A percentile compares a stretch with the other conserved stretches of the same genome.
These are phyloP conservation scores for Xiphorhynchus erythropygius DNA, from an alignment of 2,797 vertebrate species.

Conservation along the genomic window DNA sequence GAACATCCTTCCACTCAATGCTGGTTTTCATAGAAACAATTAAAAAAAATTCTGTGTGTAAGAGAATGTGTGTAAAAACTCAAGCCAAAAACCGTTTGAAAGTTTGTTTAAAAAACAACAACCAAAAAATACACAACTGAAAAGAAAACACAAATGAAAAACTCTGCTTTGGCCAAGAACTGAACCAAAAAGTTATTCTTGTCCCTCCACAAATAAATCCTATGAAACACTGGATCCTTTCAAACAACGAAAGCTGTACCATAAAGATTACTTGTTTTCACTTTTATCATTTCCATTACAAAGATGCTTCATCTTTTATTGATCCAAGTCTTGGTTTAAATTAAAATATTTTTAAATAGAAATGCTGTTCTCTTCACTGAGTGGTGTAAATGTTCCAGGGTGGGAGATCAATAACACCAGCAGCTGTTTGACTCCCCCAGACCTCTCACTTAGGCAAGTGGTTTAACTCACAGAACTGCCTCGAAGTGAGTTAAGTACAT, in stretches of 20 bases:
- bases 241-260: neutral
- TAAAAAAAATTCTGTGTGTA: neutral
- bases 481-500: neutral
- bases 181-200: constrained; percentile 45
- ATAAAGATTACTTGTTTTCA: constrained; percentile 11
- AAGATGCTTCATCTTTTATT: neutral
- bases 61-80: constrained; percentile 14
- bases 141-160: neutral
- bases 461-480: neutral
- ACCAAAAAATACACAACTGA: neutral
- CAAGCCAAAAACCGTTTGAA: constrained; percentile 20
- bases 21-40: neutral
- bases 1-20: neutral
- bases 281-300: neutral
- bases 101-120: neutral
- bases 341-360: neutral
- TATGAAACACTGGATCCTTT: constrained; percentile 14
- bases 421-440: neutral
- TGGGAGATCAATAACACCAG: neutral
- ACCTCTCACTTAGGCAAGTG: neutral
- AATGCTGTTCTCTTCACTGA: neutral
- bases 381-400: neutral
- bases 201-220: neutral
- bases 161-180: constrained; percentile 6
- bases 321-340: neutral